Evolutionary conservation across 2,888 invertebrate species (phyloP).

Genomic region (Hyposoter didymator): DNA sequence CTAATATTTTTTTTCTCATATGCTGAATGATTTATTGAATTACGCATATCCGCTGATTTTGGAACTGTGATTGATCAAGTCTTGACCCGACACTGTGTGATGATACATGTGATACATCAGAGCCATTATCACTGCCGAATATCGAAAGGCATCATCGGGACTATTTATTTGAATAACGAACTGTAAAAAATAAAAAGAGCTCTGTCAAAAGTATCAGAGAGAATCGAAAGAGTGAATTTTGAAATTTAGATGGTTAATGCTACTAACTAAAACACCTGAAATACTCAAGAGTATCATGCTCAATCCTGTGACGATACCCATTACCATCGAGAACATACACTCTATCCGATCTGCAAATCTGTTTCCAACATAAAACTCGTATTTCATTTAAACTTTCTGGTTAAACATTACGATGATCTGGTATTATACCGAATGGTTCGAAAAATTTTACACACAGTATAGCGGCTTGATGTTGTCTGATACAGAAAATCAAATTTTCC

Average conservation of each 20-base stretch:
- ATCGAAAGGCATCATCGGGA: conserved; percentile 45
- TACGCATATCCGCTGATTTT: conserved; percentile 41
- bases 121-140: background rate
- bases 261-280: conserved; percentile 56
- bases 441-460: background rate
- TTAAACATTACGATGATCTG: too few species aligned
- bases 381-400: background rate
- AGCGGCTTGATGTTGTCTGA: background rate
- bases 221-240: background rate
- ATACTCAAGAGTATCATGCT: conserved; percentile 51
- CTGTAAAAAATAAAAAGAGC: conserved; percentile 36
- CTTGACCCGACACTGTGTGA: conserved; percentile 31
- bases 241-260: background rate
- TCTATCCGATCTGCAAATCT: conserved; percentile 54
- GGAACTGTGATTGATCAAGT: conserved; percentile 41
- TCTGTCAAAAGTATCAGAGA: background rate
- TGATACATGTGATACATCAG: conserved; percentile 34
- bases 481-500: background rate
- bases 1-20: background rate
- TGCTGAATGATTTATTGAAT: background rate
- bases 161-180: conserved; percentile 45
- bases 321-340: conserved; percentile 12
- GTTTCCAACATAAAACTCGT: background rate
- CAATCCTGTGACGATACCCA: conserved; percentile 1
- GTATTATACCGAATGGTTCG: too few species aligned